phyloP scores from a whole-genome alignment of 2,888 invertebrate genomes.

The Oscheius sp. region DNA sequence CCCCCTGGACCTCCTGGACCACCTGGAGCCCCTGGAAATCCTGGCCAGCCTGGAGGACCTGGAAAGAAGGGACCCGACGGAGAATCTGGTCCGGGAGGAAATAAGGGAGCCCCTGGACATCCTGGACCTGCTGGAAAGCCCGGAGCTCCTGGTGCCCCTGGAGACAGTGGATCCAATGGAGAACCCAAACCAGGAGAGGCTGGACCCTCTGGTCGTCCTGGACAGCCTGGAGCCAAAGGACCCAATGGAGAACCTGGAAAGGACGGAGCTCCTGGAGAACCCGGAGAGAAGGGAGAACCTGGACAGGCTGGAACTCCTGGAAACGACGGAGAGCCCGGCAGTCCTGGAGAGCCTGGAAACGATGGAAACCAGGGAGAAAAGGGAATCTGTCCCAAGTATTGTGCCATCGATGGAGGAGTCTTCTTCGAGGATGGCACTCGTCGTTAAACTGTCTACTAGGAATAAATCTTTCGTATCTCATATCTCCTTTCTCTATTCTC shows the following conservation, averaged over 20 bases:
- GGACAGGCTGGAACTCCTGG: constrained; percentile 52
- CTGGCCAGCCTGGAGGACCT: constrained; percentile 38
- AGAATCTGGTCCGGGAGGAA: constrained; percentile 31
- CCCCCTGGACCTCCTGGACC: constrained; percentile 54
- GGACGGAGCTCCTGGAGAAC: constrained; percentile 45
- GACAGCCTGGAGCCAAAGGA: constrained; percentile 51
- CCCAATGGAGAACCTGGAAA: constrained; percentile 46
- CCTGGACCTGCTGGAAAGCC: constrained; percentile 47
- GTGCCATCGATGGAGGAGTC: constrained; percentile 61
- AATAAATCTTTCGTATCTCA: too few relatives aligned
- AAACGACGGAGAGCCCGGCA: constrained; percentile 49
- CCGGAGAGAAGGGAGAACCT: constrained; percentile 51
- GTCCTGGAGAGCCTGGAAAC: constrained; percentile 28
- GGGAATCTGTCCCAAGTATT: constrained; percentile 61
- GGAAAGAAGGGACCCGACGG: constrained; percentile 45
- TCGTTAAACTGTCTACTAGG: constrained; percentile 38
- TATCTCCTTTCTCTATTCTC: too few relatives aligned
- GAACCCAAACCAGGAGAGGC: constrained; percentile 47
- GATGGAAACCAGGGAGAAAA: constrained; percentile 46
- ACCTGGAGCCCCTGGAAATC: constrained; percentile 57
- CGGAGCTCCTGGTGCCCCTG: constrained; percentile 42
- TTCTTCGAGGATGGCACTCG: constrained; percentile 70
- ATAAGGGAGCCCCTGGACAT: constrained; percentile 46
- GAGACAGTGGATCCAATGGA: constrained; percentile 41
- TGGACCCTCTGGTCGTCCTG: constrained; percentile 51